Base-by-base conservation (phyloP, 2,797 vertebrate species). In the Falco columbarius region DNA sequence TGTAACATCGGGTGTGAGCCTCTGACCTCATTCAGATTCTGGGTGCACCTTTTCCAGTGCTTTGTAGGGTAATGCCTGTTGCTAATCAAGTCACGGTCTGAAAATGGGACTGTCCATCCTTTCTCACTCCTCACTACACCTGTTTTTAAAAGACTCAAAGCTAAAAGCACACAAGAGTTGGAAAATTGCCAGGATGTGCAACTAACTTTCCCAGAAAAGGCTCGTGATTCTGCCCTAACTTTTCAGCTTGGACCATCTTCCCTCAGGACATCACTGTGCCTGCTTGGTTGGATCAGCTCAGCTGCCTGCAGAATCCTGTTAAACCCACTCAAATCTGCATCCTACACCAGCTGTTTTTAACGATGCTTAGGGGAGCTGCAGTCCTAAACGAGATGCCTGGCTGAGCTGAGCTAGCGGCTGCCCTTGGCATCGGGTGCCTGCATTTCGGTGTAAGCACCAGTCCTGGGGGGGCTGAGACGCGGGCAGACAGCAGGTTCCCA, bases 331-430 rank as follows among this genome's bases (percentile, higher is more conserved):
- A 34, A 73, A 81, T 24, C 44, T 40, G 10, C 22, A 10, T 29
- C 56, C 38, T 32, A 23, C 23, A 22, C 15, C 27, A 30, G 44
- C 47, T 29, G 6, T 3, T 90, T 65, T 58, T 40, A 79, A 32
- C 44, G 40, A 5, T 9, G 23, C 55, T 30, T n/a, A 24, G 1
- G 4, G 51, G 46, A 81, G 62, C 76, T 62, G 40, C 79, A 52
- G 23, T 24, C 10, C 30, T 40, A 15, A 34, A 52, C 34, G 56
- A 10, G 56, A 26, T 51, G 79, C 67, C 27, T 29, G 36, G 38
- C 55, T 44, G 61, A 68, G 58, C n/a, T 22, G 16, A 0, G 7
- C 10, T 0, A 29, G 67, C 1, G 1, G 52, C 62, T 36, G 58
- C 58, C 63, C 55, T 34, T 24, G 80, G 49, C 68, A 7, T 0